Evolutionary conservation across 37 sponge, comb jelly and placozoan species (phyloP), one percentile per base, ranked within the genome.

Genomic region (Hormiphora californensis): DNA sequence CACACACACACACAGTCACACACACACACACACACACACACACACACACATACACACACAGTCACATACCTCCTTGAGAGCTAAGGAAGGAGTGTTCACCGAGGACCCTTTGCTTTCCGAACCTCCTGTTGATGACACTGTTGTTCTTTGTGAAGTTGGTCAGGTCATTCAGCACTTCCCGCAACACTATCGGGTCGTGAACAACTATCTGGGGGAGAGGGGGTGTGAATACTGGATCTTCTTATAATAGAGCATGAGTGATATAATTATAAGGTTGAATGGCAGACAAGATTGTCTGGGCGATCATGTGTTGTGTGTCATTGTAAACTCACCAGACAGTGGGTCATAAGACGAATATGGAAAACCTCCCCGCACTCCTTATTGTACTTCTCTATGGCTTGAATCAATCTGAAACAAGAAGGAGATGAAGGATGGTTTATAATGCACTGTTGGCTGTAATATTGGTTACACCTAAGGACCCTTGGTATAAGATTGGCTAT

Each of bases 1-100:
- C 89, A 88, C 89, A 59, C 86, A 57, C 85, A 59, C 89, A 57
- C 61, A 57, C 61, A 57, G 30, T 28, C 61, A 57, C 61, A 57
- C 61, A 57, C 61, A 57, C 7, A 57, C 61, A 57, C 61, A 57
- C 61, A 57, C 61, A 57, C 61, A 57, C 61, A 12, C 61, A 57
- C 61, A 57, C 61, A 57, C 61, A 12, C 61, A 57, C 61, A 57
- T 30, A 57, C 61, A 12, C 61, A 57, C n/a, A 17, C 53, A 57
- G 27, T 5, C 27, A 15, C n/a, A 19, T 57, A 57, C 61, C 61
- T 5, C 61, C 61, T 15, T 57, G 61, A 5, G 61, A 57, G 7
- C 30, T 28, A 4, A 57, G 23, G 27, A 57, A 57, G 23, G 30
- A 28, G 61, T 57, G 61, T 12, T 57, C 61, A 21, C 61, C 61